Evolutionary conservation across 2,113 vertebrate species (phyloP), one percentile per base, ranked within the genome.

Genomic region (Mormoops blainvillei): DNA sequence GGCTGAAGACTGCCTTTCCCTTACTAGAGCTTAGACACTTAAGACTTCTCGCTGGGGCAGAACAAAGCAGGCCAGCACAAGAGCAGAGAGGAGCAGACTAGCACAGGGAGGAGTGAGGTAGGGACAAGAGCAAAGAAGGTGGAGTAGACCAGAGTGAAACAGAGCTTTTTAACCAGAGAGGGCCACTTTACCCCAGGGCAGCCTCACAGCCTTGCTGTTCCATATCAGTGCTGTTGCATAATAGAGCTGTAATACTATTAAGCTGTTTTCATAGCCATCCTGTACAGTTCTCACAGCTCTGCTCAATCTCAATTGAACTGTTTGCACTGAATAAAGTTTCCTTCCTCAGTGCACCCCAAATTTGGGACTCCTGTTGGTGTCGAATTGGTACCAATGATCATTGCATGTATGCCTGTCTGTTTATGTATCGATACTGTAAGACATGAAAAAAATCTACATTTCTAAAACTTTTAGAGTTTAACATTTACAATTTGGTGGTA

Each of bases 391-490:
- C 70, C 70, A 71, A 71, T 71, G 20, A 71, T 13, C 36, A 71
- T 43, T 73, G 41, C 24, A 73, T 41, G 38, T 71, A 12, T 71
- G 68, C 22, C 3, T 38, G 18, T 41, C 11, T 41, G 16, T n/a
- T 14, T n/a, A 22, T 14, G 68, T 15, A 52, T 48, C n/a, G 50
- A 70, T 13, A 73, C 13, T 4, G 31, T 0, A 68, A 13, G 28
- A 45, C 13, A 33, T 83, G 70, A 12, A 89, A 81, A 82, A 92
- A 89, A 87, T 73, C 91, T 61, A 76, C 19, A 67, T 92, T 52
- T 77, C 9, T 89, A 85, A 89, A 87, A 61, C 26, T 87, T 87
- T 89, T 82, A 83, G n/a, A 86, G 61, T 76, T 95, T 94, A 94
- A 58, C 38, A 92, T 95, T 95, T 48, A 80, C 33, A 22, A 80